Conservation (phyloP, 2,797 vertebrate species). For the Dallia pectoralis region DNA sequence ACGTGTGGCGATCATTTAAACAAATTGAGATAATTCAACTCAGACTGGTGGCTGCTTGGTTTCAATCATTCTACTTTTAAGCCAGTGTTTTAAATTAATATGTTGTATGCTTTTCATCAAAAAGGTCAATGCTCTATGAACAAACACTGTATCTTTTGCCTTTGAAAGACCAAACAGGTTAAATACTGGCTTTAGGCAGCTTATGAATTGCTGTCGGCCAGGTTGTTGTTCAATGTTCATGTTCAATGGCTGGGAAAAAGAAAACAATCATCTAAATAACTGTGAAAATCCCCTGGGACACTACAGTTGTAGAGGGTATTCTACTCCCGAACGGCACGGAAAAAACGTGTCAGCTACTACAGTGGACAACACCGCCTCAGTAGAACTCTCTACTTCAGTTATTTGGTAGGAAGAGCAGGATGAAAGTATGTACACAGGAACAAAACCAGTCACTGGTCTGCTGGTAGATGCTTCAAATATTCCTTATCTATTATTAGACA, state of each 20-base stretch:
- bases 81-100: neutral
- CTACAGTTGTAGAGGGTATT: neutral
- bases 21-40: neutral
- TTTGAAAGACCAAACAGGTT: neutral
- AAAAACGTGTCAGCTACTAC: neutral
- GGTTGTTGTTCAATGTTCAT: neutral
- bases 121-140: neutral
- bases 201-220: neutral
- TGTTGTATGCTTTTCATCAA: neutral
- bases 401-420: neutral
- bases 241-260: slow-evolving; percentile 39
- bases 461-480: slow-evolving; percentile 37
- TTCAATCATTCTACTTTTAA: neutral
- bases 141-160: neutral
- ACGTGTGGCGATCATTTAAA: too few relatives aligned
- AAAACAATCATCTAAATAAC: slow-evolving; percentile 54
- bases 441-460: slow-evolving; percentile 15
- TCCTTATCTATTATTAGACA: slow-evolving; percentile 10
- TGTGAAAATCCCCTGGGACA: slow-evolving; percentile 27
- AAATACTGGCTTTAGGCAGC: neutral
- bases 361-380: neutral
- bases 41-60: neutral
- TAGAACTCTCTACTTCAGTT: neutral
- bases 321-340: slow-evolving; percentile 9
- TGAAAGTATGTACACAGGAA: slow-evolving; percentile 15